Evolutionary conservation across 2,888 invertebrate species (phyloP).

Genomic region (Lasioglossum oenotherae): DNA sequence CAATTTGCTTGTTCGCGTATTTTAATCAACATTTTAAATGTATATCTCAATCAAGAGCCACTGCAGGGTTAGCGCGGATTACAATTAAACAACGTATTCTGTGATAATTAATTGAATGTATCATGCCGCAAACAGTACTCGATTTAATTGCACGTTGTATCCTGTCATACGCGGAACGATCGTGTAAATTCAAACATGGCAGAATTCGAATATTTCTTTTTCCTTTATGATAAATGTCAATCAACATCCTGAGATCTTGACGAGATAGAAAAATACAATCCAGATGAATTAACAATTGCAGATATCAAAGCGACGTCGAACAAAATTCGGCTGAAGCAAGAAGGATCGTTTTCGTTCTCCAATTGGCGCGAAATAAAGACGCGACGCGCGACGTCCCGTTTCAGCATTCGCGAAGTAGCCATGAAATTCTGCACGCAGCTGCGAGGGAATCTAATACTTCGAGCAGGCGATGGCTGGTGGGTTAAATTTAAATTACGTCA

Average conservation of each 20-base stretch:
- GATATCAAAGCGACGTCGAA: background rate
- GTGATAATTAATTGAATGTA: background rate
- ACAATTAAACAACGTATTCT: background rate
- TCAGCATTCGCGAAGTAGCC: background rate
- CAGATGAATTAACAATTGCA: background rate
- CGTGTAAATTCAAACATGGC: background rate
- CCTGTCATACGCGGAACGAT: background rate
- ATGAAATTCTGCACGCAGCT: background rate
- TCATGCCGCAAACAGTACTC: background rate
- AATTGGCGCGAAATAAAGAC: background rate
- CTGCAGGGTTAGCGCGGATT: background rate
- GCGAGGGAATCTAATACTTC: background rate
- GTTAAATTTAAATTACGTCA: slow-evolving; percentile 15
- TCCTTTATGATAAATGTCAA: background rate
- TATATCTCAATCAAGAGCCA: background rate
- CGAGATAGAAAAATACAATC: background rate
- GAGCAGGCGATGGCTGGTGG: background rate
- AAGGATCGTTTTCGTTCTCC: background rate
- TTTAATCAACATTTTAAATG: background rate
- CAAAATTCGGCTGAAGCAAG: too few species aligned
- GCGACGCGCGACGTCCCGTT: background rate
- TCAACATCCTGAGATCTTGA: too few species aligned
- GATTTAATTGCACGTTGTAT: background rate
- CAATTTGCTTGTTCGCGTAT: background rate
- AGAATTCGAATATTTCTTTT: background rate